These are phyloP conservation scores for Thryonomys swinderianus DNA, from an alignment of 2,113 vertebrate genomes.

Conservation along the genomic window DNA sequence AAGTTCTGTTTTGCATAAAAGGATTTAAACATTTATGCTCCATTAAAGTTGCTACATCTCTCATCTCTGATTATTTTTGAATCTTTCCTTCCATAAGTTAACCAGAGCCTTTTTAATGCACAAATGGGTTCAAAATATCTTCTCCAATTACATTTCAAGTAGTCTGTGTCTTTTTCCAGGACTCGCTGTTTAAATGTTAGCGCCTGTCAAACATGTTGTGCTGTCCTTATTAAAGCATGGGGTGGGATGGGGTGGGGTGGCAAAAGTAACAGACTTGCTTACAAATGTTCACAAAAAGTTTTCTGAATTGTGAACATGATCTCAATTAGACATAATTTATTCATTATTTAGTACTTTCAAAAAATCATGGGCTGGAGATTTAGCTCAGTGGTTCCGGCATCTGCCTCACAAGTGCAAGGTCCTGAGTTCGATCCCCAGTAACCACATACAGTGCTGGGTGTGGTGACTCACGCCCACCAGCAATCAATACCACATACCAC, in stretches of 20 bases:
- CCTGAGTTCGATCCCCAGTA: no score
- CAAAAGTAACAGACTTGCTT: constrained; percentile 67
- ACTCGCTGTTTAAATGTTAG: neutral
- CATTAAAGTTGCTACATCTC: constrained; percentile 68
- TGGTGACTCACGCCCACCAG: no score
- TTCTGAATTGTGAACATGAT: constrained; percentile 60
- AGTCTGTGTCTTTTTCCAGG: constrained; percentile 30
- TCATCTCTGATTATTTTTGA: constrained; percentile 70
- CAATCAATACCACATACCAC: no score
- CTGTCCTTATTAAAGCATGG: constrained; percentile 40
- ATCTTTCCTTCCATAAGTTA: constrained; percentile 67
- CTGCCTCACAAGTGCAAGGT: no score
- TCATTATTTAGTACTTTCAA: constrained; percentile 70
- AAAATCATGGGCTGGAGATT: no score
- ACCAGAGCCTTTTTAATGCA: constrained; percentile 35
- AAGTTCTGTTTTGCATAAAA: constrained; percentile 62
- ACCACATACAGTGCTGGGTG: no score
- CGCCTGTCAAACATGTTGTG: neutral
- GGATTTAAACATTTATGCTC: constrained; percentile 62
- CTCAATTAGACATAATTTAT: constrained; percentile 56
- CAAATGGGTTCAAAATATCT: constrained; percentile 21
- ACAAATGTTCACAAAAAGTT: neutral
- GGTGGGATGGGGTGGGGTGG: no score
- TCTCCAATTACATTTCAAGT: constrained; percentile 50
- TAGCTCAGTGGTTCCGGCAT: no score